These are phyloP conservation scores for Puma concolor DNA, from an alignment of 2,113 vertebrate species.

Conservation along the genomic window DNA sequence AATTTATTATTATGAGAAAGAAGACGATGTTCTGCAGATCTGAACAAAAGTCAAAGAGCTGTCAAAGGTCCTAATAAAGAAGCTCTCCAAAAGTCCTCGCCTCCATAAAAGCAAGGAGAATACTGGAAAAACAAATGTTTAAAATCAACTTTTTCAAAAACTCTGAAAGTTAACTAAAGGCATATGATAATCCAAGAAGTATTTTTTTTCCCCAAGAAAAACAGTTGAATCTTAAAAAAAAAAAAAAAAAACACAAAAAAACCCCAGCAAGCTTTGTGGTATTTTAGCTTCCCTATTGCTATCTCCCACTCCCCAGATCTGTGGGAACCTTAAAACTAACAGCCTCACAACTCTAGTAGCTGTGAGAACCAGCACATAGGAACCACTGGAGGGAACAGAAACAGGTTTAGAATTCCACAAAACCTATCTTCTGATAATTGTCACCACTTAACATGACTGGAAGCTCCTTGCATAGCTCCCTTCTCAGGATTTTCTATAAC, in stretches of 20 bases:
- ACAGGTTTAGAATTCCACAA: background rate
- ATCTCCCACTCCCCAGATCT: background rate
- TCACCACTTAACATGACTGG: background rate
- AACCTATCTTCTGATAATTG: background rate
- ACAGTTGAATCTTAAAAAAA: background rate
- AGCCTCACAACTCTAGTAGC: background rate
- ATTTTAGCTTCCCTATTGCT: background rate
- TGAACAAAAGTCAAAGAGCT: slow-evolving; percentile 21
- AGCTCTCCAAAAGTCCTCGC: background rate
- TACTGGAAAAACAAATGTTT: background rate
- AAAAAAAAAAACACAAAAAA: no score
- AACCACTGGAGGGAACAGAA: background rate
- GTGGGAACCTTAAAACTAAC: background rate
- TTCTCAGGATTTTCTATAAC: background rate
- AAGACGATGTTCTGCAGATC: background rate
- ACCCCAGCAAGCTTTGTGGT: background rate
- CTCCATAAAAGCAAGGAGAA: background rate
- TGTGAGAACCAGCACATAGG: background rate
- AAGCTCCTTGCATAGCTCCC: background rate
- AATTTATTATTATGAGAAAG: slow-evolving; percentile 12
- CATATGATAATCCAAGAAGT: background rate
- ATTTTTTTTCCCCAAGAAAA: background rate
- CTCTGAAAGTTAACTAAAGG: background rate
- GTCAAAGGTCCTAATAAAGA: background rate
- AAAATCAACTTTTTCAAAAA: slow-evolving; percentile 3